These are phyloP conservation scores for Chlorocebus sabaeus DNA, from an alignment of 2,113 vertebrate species.

Conservation along the genomic window DNA sequence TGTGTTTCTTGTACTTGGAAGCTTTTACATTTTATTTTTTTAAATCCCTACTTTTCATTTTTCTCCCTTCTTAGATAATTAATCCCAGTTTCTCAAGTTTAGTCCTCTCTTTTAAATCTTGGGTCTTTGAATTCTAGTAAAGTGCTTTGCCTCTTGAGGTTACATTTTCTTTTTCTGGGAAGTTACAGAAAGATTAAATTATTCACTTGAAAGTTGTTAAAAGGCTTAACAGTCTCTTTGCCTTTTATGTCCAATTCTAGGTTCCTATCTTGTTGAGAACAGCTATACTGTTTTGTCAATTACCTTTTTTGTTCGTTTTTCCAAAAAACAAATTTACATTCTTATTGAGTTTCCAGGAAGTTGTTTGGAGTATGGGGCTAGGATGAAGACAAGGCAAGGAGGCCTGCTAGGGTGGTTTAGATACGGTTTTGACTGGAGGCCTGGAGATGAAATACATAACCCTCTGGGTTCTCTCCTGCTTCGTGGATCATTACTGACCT, in stretches of 20 bases:
- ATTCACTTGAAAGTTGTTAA: background rate
- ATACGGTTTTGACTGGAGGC: background rate
- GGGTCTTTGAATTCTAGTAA: constrained; percentile 24
- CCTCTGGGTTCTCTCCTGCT: background rate
- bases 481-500: background rate
- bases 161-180: constrained; percentile 30
- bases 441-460: background rate
- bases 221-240: background rate
- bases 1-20: background rate
- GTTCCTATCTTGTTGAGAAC: background rate
- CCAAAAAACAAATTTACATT: background rate
- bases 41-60: background rate
- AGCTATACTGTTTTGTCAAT: background rate
- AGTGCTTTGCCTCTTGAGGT: background rate
- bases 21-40: background rate
- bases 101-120: background rate
- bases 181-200: background rate
- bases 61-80: background rate
- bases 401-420: background rate
- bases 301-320: background rate
- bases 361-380: background rate
- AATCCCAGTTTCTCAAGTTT: constrained; percentile 33
- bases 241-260: background rate
- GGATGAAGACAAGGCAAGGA: background rate
- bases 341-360: background rate